Conservation (phyloP, 1,140 invertebrate species). For the Brachystomella parvula region DNA sequence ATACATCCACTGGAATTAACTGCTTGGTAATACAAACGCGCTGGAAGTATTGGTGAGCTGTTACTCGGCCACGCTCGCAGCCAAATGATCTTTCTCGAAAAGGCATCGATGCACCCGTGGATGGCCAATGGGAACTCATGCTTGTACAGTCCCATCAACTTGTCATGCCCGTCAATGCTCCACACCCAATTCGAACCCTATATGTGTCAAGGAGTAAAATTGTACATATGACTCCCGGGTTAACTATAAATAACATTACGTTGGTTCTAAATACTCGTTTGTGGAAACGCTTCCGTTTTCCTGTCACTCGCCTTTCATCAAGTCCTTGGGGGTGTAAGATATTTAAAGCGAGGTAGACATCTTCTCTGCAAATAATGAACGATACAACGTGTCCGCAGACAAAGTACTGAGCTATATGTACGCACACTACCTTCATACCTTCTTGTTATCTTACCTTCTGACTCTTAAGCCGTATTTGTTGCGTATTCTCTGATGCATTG, state of each 20-base stretch:
- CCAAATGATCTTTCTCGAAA: background rate
- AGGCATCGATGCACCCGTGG: background rate
- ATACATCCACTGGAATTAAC: background rate
- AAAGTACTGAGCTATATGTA: background rate
- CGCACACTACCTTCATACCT: too few species aligned
- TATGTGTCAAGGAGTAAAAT: background rate
- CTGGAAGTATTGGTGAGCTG: background rate
- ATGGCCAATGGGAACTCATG: background rate
- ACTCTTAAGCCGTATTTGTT: background rate
- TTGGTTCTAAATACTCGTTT: background rate
- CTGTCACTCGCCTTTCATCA: background rate
- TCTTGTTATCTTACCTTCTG: background rate
- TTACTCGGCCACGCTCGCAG: background rate
- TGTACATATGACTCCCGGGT: background rate
- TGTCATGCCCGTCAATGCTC: slow-evolving; percentile 4
- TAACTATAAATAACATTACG: background rate
- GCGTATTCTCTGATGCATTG: background rate
- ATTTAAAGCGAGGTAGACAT: background rate
- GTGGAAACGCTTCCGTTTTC: background rate
- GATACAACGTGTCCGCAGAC: background rate
- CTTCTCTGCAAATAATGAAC: too few species aligned
- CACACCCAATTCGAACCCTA: slow-evolving; percentile 2
- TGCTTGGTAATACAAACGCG: background rate
- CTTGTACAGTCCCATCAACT: background rate
- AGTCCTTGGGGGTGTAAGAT: background rate